Percentiles rank a stretch among this genome's conserved stretches.
Conservation (phyloP, 2,888 invertebrate species). For the Therioaphis trifolii region DNA sequence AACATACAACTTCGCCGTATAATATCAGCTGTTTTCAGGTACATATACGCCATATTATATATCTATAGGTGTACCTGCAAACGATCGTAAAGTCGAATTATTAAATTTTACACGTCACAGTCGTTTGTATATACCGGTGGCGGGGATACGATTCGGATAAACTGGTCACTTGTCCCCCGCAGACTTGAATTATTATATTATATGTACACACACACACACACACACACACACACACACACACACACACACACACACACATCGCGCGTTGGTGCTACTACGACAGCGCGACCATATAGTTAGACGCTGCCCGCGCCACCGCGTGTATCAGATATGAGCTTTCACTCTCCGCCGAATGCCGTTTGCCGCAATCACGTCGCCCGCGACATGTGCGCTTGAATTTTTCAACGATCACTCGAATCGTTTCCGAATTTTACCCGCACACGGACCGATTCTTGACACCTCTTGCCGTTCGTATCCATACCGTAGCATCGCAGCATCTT, state of each 20-base stretch:
- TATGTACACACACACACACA: too few relatives aligned
- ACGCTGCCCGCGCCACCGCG: too few relatives aligned
- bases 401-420: not conserved
- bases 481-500: too few relatives aligned
- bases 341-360: conserved; percentile 32
- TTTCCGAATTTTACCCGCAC: too few relatives aligned
- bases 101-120: too few relatives aligned
- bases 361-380: conserved; percentile 39
- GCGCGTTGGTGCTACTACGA: not conserved
- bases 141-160: conserved; percentile 14
- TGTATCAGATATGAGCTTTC: conserved; percentile 27
- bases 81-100: not conserved
- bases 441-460: too few relatives aligned
- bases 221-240: too few relatives aligned
- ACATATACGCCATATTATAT: too few relatives aligned
- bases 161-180: conserved; percentile 42
- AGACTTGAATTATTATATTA: not conserved
- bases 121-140: not conserved
- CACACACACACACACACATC: too few relatives aligned
- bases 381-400: not conserved
- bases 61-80: not conserved
- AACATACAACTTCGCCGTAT: too few relatives aligned
- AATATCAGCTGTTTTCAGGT: too few relatives aligned
- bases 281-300: not conserved
- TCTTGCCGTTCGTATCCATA: too few relatives aligned